phyloP scores from a whole-genome alignment of 2,797 vertebrate species.

The Amphiprion clarkii region DNA sequence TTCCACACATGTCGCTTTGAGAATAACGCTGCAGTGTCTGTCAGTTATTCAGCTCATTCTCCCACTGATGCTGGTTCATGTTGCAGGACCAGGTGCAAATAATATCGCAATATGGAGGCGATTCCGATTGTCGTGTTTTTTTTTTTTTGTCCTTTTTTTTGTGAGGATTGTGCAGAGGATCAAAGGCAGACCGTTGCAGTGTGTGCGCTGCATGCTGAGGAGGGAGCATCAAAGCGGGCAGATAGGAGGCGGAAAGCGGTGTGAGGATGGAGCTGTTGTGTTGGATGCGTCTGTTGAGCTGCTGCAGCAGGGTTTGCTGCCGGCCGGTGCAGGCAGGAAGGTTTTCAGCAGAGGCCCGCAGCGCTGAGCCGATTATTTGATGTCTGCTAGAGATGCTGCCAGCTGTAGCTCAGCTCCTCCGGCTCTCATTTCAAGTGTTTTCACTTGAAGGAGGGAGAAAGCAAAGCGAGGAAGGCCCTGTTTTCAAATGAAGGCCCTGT shows the following conservation, averaged over 20 bases:
- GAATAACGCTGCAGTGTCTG: conserved; percentile 71
- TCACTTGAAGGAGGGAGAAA: conserved; percentile 9
- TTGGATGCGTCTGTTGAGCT: conserved; percentile 11
- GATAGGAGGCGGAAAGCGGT: conserved; percentile 19
- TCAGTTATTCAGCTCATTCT: conserved; percentile 47
- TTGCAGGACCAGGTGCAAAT: conserved; percentile 57
- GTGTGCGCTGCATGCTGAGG: conserved; percentile 45
- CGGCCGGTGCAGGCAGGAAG: conserved; percentile 64
- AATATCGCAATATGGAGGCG: conserved; percentile 57
- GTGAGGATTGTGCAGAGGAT: conserved; percentile 27
- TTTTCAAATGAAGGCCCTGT: neutral
- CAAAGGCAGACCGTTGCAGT: conserved; percentile 49
- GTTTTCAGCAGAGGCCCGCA: conserved; percentile 8
- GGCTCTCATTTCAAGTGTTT: conserved; percentile 39
- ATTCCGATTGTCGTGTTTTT: conserved; percentile 5
- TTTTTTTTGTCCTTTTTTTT: neutral
- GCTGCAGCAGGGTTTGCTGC: conserved; percentile 41
- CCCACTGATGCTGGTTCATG: conserved; percentile 48
- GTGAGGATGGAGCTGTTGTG: conserved; percentile 12
- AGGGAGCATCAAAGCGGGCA: conserved; percentile 37
- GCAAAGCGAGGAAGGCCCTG: conserved; percentile 18
- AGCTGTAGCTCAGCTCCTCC: conserved; percentile 55
- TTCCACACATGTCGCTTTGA: conserved; percentile 5
- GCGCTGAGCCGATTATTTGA: conserved; percentile 60
- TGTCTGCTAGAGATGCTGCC: conserved; percentile 65